Evolutionary conservation across 1,140 invertebrate species (phyloP), one percentile per base, ranked within the genome.

Genomic region (Listronotus oregonensis): DNA sequence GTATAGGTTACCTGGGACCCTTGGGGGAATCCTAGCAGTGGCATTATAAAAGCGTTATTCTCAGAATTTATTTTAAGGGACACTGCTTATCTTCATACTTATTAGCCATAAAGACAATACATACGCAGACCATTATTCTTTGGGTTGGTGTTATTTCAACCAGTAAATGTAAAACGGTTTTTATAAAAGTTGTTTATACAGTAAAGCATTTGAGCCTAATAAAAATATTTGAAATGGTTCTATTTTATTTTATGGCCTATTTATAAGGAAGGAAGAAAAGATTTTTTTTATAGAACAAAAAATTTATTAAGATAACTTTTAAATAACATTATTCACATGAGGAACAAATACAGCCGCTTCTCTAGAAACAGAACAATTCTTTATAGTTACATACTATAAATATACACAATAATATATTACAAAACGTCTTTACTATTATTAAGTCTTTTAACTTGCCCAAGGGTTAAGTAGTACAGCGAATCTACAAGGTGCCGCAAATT

Each of bases 311-410:
- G 70, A 70, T 73, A 73, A 74, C 69, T 73, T 73, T 74, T 74
- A 76, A 75, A 77, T 75, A 75, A 77, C 72, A 76, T 76, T 70
- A 75, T 76, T 75, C 74, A 75, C 72, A 57, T 72, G 69, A 77
- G 75, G 75, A 78, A 77, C 75, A 71, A 76, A 74, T 77, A 78
- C 74, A 78, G 71, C 69, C 73, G 71, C 71, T 77, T 77, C 75
- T 71, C 71, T 78, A 76, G 70, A 76, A 77, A 76, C 75, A 77
- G 75, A 75, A 77, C 73, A 71, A 75, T 71, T 70, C 69, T 75
- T 70, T 72, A 73, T 70, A 71, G 71, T 70, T 73, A 75, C 71
- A 73, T 70, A 63, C 71, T 75, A 73, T 73, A 75, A 75, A 75
- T 74, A 74, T 77, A 75, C 70, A 75, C 71, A 74, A 66, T 68